Evolutionary conservation across 2,888 invertebrate species (phyloP), one percentile per base, ranked within the genome.

Genomic region (Aromia moschata): DNA sequence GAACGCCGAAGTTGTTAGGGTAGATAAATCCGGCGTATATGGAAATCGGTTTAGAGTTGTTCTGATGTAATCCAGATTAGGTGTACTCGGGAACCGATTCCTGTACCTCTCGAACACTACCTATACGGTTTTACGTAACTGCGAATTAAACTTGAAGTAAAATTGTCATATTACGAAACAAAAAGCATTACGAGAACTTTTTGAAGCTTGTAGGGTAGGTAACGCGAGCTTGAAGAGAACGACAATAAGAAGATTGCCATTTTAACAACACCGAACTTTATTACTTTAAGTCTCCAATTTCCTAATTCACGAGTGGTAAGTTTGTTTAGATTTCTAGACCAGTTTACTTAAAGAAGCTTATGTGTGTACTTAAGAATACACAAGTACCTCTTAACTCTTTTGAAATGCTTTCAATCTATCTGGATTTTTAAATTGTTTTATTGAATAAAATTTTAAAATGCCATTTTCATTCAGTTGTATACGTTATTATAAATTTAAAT

Each of bases 171-270:
- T 56, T 62, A 62, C 53, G 43, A 56, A 62, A 53, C 56, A 53
- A 53, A 56, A 58, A 62, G 53, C 52, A 56, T 62, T 58, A 52
- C 38, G 17, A 30, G n/a, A 62, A 62, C 43, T 58, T 62, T 58
- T 58, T 56, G 56, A 51, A 49, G 49, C 56, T 49, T 62, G 20
- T 53, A 58, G 7, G 55, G 12, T 47, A 58, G 55, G 12, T 47
- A 58, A 62, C 58, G 52, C 51, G 44, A 45, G 45, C 40, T 62
- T 59, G 31, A 51, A 30, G 52, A 37, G 41, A 57, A 58, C 57
- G 56, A 58, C 53, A 56, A 62, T 59, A 62, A 59, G 56, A 57
- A 54, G 33, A 38, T 45, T 59, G 51, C 59, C 51, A 57, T 56
- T 57, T 57, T 43, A 59, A 56, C 59, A 56, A 58, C 37, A 33